A percentile compares a stretch with the other conserved stretches of the same genome.
Conservation (phyloP, 2,888 invertebrate genomes). For the Subacronicta megacephala region DNA sequence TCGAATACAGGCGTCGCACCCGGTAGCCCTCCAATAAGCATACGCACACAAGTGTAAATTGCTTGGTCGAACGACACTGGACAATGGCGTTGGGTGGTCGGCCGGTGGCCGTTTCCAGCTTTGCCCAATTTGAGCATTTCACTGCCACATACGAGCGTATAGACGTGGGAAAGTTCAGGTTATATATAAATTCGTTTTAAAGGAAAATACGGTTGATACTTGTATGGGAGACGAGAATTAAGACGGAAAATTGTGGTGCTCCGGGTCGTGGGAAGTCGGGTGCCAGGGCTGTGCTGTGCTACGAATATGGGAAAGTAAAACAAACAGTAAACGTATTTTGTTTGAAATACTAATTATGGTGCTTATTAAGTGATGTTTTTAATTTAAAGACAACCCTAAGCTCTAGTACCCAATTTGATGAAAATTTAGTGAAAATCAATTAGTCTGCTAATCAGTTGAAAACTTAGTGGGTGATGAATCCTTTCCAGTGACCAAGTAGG, state of each 20-base stretch:
- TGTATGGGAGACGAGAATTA: conserved; percentile 38
- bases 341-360: no score
- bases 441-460: no score
- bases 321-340: no score
- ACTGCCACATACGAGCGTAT: conserved; percentile 58
- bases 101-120: conserved; percentile 63
- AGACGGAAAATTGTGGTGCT: conserved; percentile 27
- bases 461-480: no score
- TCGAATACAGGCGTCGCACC: conserved; percentile 34
- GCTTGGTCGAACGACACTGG: conserved; percentile 70
- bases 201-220: conserved; percentile 46
- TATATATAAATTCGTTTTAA: conserved; percentile 48
- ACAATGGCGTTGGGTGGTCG: conserved; percentile 79
- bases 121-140: conserved; percentile 75
- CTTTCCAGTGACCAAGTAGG: no score
- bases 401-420: no score
- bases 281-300: neutral
- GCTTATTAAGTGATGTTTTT: no score
- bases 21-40: conserved; percentile 46
- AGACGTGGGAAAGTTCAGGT: conserved; percentile 56
- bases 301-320: no score
- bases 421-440: no score
- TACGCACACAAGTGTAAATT: conserved; percentile 66
- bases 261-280: conserved; percentile 35
- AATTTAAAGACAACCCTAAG: no score